phyloP scores from a whole-genome alignment of 2,888 invertebrate genomes.

The Urechis unicinctus region DNA sequence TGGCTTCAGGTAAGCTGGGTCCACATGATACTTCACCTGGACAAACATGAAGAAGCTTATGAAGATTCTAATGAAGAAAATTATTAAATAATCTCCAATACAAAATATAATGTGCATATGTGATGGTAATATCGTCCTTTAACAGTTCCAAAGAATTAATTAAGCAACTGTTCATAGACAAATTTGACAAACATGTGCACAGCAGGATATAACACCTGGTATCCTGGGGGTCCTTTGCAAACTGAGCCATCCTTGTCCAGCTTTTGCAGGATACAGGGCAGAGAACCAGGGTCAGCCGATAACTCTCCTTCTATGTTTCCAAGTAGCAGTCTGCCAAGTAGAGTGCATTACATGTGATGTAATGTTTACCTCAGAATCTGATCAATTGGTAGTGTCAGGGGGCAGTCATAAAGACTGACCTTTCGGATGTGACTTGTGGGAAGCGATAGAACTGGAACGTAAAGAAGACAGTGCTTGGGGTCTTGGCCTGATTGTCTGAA shows the following conservation, averaged over 20 bases:
- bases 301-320: conserved; percentile 38
- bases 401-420: conserved; percentile 31
- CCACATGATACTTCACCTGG: conserved; percentile 49
- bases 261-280: conserved; percentile 45
- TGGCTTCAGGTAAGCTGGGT: conserved; percentile 47
- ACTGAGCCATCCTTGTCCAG: conserved; percentile 44
- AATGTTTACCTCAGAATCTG: neutral
- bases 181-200: too few relatives aligned
- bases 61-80: neutral
- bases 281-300: conserved; percentile 28
- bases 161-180: conserved; percentile 5
- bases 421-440: conserved; percentile 52
- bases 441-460: conserved; percentile 55
- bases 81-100: neutral
- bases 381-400: too few relatives aligned
- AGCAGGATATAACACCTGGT: conserved; percentile 38
- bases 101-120: neutral
- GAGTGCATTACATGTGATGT: neutral
- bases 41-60: conserved; percentile 1
- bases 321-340: conserved; percentile 34
- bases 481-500: neutral
- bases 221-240: conserved; percentile 45
- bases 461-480: conserved; percentile 48
- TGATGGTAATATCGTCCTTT: neutral
- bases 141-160: neutral